Evolutionary conservation across 2,113 vertebrate genomes (phyloP).

Genomic region (Cavia aperea): DNA sequence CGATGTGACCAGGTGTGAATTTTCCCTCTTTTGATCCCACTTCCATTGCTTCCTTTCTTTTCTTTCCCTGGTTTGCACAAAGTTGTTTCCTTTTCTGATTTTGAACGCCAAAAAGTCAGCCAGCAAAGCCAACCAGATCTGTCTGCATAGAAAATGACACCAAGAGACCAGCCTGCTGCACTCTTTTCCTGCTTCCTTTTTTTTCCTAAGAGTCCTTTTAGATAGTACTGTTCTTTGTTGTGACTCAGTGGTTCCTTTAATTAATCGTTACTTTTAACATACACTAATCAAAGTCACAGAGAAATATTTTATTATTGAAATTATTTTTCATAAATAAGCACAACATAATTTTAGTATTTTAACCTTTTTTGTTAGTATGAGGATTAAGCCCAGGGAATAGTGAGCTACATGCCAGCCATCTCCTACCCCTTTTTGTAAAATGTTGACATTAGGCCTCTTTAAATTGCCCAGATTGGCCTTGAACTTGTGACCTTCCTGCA

Average conservation of each 20-base stretch:
- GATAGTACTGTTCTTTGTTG: neutral
- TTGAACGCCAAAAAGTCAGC: neutral
- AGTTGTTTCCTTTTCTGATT: neutral
- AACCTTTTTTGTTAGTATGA: neutral
- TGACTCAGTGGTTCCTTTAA: neutral
- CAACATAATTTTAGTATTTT: neutral
- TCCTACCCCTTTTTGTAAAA: neutral
- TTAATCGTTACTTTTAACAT: neutral
- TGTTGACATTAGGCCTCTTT: neutral
- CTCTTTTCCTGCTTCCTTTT: neutral
- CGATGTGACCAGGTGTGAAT: neutral
- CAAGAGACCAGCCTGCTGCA: too few species aligned
- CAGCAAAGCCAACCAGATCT: neutral
- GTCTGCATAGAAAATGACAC: neutral
- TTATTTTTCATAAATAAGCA: neutral
- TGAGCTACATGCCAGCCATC: neutral
- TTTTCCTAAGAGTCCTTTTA: neutral
- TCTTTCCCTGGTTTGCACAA: neutral
- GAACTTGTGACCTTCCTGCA: neutral
- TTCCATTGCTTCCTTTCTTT: neutral
- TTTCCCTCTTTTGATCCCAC: neutral
- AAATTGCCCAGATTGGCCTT: neutral
- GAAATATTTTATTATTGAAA: neutral
- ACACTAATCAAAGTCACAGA: neutral
- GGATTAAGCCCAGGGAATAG: neutral